A percentile compares a stretch with the other conserved stretches of the same genome.
These are phyloP conservation scores for Plutomurus gul DNA, from an alignment of 1,140 invertebrate species.

Conservation along the genomic window DNA sequence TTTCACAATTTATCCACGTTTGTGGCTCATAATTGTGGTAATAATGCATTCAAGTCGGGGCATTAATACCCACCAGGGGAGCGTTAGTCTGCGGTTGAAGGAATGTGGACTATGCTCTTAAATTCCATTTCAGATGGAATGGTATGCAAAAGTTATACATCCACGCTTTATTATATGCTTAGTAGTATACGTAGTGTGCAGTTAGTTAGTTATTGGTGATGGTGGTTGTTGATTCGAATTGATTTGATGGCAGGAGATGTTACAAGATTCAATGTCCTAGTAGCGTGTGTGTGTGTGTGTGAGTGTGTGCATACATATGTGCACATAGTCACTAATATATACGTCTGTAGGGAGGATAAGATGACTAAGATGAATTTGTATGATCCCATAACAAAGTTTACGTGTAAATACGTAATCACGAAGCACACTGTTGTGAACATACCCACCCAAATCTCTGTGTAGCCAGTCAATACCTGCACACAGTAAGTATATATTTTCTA, in stretches of 20 bases:
- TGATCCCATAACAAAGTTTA: too few species aligned
- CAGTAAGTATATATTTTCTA: conserved; percentile 1
- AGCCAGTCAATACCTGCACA: not conserved
- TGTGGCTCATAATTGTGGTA: conserved; percentile 39
- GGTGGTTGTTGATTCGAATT: not conserved
- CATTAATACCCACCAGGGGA: conserved; percentile 44
- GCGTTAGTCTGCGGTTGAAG: conserved; percentile 32
- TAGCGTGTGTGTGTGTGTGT: too few species aligned
- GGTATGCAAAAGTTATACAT: not conserved
- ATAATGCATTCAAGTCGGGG: conserved; percentile 40
- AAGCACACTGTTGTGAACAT: too few species aligned
- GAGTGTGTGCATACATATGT: too few species aligned
- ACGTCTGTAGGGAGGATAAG: too few species aligned
- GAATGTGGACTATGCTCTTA: conserved; percentile 31
- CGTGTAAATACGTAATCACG: too few species aligned
- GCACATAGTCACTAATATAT: too few species aligned
- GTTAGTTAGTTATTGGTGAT: not conserved
- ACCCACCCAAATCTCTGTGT: not conserved
- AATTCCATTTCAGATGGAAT: not conserved
- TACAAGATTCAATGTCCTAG: too few species aligned
- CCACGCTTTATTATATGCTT: too few species aligned
- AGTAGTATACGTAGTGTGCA: not conserved
- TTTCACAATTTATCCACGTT: conserved; percentile 41
- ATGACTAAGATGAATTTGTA: too few species aligned
- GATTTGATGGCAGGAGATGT: too few species aligned